Evolutionary conservation across 2,113 vertebrate genomes (phyloP), one percentile per base, ranked within the genome.

Genomic region (Zootoca vivipara): DNA sequence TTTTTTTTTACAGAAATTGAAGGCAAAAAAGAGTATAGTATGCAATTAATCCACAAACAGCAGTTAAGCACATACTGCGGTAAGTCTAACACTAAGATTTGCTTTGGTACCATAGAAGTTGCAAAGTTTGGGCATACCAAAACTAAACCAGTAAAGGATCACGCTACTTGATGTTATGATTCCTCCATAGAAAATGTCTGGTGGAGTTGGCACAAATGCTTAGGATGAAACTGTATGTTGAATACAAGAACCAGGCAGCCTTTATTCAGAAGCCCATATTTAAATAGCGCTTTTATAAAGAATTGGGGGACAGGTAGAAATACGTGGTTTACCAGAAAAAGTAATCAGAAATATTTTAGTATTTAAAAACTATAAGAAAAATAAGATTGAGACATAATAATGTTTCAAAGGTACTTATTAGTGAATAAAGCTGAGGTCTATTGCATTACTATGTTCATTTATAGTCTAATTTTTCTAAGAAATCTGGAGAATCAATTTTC

Each of bases 201-300:
- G 15, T n/a, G 16, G 24, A 10, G 20, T 81, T 7, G 4, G 46
- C 10, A 83, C 8, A 83, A 70, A 84, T 72, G 30, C 24, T 20
- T 80, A 62, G 16, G 9, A 62, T 33, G 16, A 64, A 81, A 20
- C 1, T 38, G 30, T 26, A 35, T 81, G 18, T 3, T 73, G 69
- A 56, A 56, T 56, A 13, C n/a, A 84, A 20, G 12, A 73, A 83
- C 42, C 8, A 73, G 46, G 7, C 20, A 56, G 30, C 40, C 33
- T 30, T 56, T 56, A 70, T 33, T 56, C 20, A 84, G 69, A 73
- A 72, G 16, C 3, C 10, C 7, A 85, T 5, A 83, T 70, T 12
- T 15, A 80, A 67, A 87, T 20, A 2, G 70, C 7, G 16, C 85
- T 90, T 87, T 83, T 83, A 86, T 90, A 15, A 33, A 52, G 30